These are phyloP conservation scores for Sarcophaga carnaria DNA, from an alignment of 2,888 invertebrate species.

Conservation along the genomic window DNA sequence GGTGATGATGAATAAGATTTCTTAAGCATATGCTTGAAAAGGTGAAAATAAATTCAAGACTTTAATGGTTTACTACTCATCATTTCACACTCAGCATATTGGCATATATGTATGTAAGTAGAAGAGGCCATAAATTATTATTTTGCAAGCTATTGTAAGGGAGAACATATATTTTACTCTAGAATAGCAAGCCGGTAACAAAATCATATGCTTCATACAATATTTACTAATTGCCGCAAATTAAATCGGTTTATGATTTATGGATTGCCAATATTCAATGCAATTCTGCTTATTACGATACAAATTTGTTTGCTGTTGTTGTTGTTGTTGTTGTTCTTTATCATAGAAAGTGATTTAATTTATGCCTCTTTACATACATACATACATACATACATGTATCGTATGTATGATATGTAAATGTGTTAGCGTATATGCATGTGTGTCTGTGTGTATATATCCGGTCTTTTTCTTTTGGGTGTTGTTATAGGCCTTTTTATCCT, in stretches of 20 bases:
- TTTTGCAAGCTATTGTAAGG: background rate
- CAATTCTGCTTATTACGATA: background rate
- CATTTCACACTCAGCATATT: background rate
- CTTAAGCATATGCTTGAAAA: background rate
- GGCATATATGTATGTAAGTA: background rate
- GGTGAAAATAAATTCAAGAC: too few species aligned
- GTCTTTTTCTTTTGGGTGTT: background rate
- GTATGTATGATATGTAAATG: too few species aligned
- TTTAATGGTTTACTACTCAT: too few species aligned
- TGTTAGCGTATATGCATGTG: background rate
- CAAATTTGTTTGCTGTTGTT: background rate
- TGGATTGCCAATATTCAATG: constrained; percentile 1
- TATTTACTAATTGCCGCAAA: constrained; percentile 64
- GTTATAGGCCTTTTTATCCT: background rate
- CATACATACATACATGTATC: too few species aligned
- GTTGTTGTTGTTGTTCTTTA: background rate
- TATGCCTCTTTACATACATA: background rate
- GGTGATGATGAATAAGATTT: background rate
- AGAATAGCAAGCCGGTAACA: constrained; percentile 47
- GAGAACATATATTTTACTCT: background rate
- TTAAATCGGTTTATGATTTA: constrained; percentile 59
- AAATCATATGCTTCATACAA: constrained; percentile 57
- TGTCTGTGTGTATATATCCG: background rate
- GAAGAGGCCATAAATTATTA: constrained; percentile 48
- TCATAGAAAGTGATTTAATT: constrained; percentile 1